These are phyloP conservation scores for Drosophila ananassae DNA, from an alignment of 1,140 invertebrate genomes.

Conservation along the genomic window DNA sequence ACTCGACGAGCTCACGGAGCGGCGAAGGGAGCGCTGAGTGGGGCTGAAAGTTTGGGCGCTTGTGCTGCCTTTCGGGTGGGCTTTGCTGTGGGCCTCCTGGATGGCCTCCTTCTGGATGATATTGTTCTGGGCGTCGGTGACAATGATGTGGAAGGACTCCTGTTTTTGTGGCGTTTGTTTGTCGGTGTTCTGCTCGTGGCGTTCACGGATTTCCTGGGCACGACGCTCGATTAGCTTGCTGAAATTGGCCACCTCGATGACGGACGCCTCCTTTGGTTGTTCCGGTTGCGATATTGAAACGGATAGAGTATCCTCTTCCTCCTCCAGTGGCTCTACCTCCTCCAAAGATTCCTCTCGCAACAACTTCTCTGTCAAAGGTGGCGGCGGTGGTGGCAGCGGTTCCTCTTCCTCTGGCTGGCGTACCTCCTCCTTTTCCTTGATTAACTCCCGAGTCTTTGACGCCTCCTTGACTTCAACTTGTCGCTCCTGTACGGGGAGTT, in stretches of 20 bases:
- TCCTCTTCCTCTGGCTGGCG: conserved; percentile 30
- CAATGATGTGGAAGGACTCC: conserved; percentile 73
- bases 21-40: conserved; percentile 51
- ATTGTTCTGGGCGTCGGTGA: conserved; percentile 79
- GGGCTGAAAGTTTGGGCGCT: conserved; percentile 16
- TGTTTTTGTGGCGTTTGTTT: neutral
- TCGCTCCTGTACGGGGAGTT: conserved; percentile 13
- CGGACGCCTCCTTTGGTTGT: conserved; percentile 68
- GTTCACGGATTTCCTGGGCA: conserved; percentile 66
- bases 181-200: conserved; percentile 20
- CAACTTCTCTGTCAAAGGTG: conserved; percentile 42
- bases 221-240: conserved; percentile 74
- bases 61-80: conserved; percentile 15
- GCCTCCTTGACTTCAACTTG: conserved; percentile 17
- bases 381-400: conserved; percentile 59
- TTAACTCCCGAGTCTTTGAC: conserved; percentile 25
- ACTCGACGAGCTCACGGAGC: conserved; percentile 48
- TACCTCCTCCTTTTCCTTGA: conserved; percentile 20
- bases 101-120: conserved; percentile 78
- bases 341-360: conserved; percentile 3
- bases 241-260: conserved; percentile 74
- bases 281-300: conserved; percentile 53
- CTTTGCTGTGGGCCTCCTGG: conserved; percentile 21
- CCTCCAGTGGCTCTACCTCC: conserved; percentile 3
- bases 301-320: conserved; percentile 20